These are phyloP conservation scores for Gymnodraco acuticeps DNA, from an alignment of 2,797 vertebrate species.

Conservation along the genomic window DNA sequence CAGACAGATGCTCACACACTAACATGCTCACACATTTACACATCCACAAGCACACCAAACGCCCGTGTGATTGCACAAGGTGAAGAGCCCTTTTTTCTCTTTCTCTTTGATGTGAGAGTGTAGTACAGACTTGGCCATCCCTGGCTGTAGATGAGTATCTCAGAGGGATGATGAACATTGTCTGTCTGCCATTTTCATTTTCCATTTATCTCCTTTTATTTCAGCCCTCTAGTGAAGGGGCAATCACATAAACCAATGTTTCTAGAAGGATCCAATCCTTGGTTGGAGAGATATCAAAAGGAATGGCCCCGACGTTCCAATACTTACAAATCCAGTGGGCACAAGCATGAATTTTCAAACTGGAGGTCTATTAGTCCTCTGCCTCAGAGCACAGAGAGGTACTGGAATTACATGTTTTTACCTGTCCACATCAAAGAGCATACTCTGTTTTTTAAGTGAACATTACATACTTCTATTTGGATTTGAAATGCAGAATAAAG, in stretches of 20 bases:
- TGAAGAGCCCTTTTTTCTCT: constrained; percentile 40
- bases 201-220: constrained; percentile 50
- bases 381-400: constrained; percentile 27
- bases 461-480: constrained; percentile 13
- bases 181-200: constrained; percentile 63
- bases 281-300: constrained; percentile 53
- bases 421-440: constrained; percentile 33
- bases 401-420: constrained; percentile 22
- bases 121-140: constrained; percentile 44
- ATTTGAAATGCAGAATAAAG: constrained; percentile 21
- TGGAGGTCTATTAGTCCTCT: constrained; percentile 32
- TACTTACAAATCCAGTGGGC: constrained; percentile 49
- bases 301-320: constrained; percentile 28
- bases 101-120: constrained; percentile 59
- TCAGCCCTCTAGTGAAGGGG: constrained; percentile 47
- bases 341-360: constrained; percentile 28
- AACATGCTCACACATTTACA: constrained; percentile 38
- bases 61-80: constrained; percentile 66
- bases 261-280: constrained; percentile 52
- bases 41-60: constrained; percentile 51
- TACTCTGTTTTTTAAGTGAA: constrained; percentile 23
- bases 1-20: constrained; percentile 60
- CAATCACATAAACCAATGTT: constrained; percentile 61
- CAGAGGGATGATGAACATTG: constrained; percentile 62
- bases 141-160: constrained; percentile 66